A percentile compares a stretch with the other conserved stretches of the same genome.
These are phyloP conservation scores for Drosophila setifemur DNA, from an alignment of 1,140 invertebrate species.

Conservation along the genomic window DNA sequence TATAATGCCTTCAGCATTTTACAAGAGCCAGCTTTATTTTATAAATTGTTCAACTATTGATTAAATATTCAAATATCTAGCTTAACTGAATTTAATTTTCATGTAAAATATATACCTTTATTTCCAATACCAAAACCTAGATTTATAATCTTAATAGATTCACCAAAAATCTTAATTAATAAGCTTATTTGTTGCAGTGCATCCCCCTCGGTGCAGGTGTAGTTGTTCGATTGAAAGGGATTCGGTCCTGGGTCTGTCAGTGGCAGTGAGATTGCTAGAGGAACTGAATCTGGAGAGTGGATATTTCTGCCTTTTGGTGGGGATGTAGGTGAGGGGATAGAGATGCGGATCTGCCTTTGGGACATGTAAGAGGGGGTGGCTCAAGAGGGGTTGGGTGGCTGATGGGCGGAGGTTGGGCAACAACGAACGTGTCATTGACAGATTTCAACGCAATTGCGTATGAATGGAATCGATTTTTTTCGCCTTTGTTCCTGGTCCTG, in stretches of 20 bases:
- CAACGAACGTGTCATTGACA: conserved; percentile 73
- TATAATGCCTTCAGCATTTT: too few species aligned
- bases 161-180: too few species aligned
- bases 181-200: not conserved
- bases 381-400: not conserved
- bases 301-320: not conserved
- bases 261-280: conserved; percentile 29
- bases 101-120: not conserved
- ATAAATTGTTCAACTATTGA: too few species aligned
- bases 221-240: conserved; percentile 14
- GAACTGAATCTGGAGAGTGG: conserved; percentile 7
- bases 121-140: too few species aligned
- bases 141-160: too few species aligned
- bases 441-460: conserved; percentile 73
- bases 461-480: conserved; percentile 77
- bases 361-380: not conserved
- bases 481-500: conserved; percentile 31
- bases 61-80: too few species aligned
- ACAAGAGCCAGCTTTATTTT: too few species aligned
- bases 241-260: conserved; percentile 16
- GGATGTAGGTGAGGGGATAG: not conserved
- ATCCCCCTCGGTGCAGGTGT: conserved; percentile 28
- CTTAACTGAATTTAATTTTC: not conserved
- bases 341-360: not conserved
- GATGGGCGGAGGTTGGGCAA: conserved; percentile 15